phyloP scores from a whole-genome alignment of 2,797 vertebrate genomes.

The Epinephelus coioides region DNA sequence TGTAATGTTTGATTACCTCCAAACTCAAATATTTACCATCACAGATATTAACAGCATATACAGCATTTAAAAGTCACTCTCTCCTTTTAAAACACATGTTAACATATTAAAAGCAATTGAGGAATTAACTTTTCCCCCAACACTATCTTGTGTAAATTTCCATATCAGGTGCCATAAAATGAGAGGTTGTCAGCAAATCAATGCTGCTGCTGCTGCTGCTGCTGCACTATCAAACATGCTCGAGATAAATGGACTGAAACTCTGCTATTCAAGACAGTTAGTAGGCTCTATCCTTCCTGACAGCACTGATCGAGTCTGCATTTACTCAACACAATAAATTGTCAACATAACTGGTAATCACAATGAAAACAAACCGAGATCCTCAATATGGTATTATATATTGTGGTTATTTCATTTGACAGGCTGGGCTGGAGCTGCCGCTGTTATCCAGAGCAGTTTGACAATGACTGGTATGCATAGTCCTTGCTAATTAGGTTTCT shows the following conservation, averaged over 20 bases:
- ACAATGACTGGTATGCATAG: slow-evolving; percentile 40
- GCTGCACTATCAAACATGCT: not conserved
- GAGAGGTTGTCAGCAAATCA: not conserved
- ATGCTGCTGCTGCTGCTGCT: not conserved
- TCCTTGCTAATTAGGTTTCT: slow-evolving; percentile 55
- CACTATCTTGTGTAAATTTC: not conserved
- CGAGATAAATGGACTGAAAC: slow-evolving; percentile 1
- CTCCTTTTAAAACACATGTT: not conserved
- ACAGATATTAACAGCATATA: not conserved
- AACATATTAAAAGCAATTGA: not conserved
- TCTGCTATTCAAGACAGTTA: slow-evolving; percentile 19
- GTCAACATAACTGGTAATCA: slow-evolving; percentile 30
- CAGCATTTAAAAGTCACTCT: not conserved
- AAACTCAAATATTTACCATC: slow-evolving; percentile 12
- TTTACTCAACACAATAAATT: slow-evolving; percentile 19
- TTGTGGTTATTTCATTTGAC: slow-evolving; percentile 39
- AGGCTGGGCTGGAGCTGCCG: slow-evolving; percentile 37
- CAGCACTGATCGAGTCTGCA: slow-evolving; percentile 7
- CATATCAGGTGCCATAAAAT: not conserved
- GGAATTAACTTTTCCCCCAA: not conserved
- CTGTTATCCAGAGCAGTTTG: slow-evolving; percentile 39
- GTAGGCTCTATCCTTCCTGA: not conserved
- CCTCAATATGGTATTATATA: not conserved
- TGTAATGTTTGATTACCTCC: not conserved
- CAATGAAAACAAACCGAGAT: slow-evolving; percentile 18